Base-by-base conservation (phyloP, 1,140 invertebrate genomes). In the Drosophila varians region DNA sequence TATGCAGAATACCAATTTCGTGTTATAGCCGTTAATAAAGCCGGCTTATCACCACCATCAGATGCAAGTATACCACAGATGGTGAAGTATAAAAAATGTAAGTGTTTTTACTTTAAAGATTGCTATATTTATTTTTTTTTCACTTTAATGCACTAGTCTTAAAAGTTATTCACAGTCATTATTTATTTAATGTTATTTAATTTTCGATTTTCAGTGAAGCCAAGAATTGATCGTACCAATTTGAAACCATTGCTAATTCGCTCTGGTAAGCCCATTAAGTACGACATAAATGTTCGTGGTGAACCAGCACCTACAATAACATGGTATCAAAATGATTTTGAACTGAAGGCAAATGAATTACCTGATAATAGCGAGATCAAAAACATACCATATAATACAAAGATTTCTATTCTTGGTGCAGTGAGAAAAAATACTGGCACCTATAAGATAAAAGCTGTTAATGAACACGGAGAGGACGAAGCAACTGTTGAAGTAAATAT, bases 11-110 rank as follows among this genome's bases (percentile, higher is more conserved):
- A 97, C 92, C 96, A 99, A 91, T 99, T 99, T 93, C 93, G 98
- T 53, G 94, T 99, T 1, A 94, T 97, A 74, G 98, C 99, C 7
- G 96, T 99, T 14, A 99, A 99, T 92, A 99, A 99, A 92, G 98
- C 98, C 46, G 99, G 99, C 40, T 94, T 93, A 4, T 98, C 97
- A 1, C 95, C 96, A 40, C 95, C 98, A n/a, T 99, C 98, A 18
- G 98, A 99, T 75, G 95, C 98, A 1, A 98, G 96, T n/a, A 96
- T 96, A 88, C 94, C 96, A 92, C 97, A 98, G 76, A 95, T 96
- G 43, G 97, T 97, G 72, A 98, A 98, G 91, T 95, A 97, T 87
- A 96, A 96, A 92, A 93, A 96, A 78, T 92, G 96, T 97, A 92
- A 96, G 95, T 94, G 76, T 18, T 36, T 12, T 11, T 4, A 9